Evolutionary conservation across 64 coral and sea anemone genomes (phyloP).

Genomic region (Montipora foliosa): DNA sequence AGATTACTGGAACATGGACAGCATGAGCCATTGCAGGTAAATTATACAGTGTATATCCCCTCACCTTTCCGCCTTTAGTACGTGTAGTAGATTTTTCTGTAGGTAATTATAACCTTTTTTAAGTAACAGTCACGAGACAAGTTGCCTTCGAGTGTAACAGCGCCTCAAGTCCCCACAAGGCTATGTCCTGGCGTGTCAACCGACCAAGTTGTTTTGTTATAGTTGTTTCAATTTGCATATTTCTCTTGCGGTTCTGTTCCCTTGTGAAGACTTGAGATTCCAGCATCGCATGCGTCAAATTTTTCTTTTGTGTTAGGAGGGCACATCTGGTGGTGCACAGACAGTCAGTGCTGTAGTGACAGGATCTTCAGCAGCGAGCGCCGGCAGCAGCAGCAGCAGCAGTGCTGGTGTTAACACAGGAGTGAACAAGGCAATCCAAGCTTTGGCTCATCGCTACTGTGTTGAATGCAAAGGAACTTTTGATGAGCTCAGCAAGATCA

Average conservation of each 20-base stretch:
- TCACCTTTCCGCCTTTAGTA: too few species aligned
- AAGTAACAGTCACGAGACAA: too few species aligned
- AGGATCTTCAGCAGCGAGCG: slow-evolving; percentile 4
- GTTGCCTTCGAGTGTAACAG: too few species aligned
- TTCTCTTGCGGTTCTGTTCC: too few species aligned
- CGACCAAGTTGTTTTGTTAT: too few species aligned
- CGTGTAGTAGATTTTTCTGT: too few species aligned
- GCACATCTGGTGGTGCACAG: background rate
- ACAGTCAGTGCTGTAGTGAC: slow-evolving; percentile 2
- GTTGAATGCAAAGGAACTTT: slow-evolving; percentile 96
- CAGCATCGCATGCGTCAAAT: background rate
- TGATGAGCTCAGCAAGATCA: slow-evolving; percentile 99
- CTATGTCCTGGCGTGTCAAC: too few species aligned
- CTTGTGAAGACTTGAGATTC: too few species aligned
- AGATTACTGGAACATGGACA: slow-evolving; percentile 94
- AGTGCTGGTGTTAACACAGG: slow-evolving; percentile 55
- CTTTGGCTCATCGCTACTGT: slow-evolving; percentile 97
- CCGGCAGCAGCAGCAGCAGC: background rate
- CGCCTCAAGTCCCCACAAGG: too few species aligned
- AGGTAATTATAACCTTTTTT: too few species aligned
- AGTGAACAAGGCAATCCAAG: slow-evolving; percentile 97
- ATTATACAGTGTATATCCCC: background rate
- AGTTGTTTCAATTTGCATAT: too few species aligned
- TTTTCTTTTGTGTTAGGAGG: slow-evolving; percentile 7
- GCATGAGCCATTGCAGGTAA: slow-evolving; percentile 85